Evolutionary conservation across 2,797 vertebrate species (phyloP).

Genomic region (Manis pentadactyla): DNA sequence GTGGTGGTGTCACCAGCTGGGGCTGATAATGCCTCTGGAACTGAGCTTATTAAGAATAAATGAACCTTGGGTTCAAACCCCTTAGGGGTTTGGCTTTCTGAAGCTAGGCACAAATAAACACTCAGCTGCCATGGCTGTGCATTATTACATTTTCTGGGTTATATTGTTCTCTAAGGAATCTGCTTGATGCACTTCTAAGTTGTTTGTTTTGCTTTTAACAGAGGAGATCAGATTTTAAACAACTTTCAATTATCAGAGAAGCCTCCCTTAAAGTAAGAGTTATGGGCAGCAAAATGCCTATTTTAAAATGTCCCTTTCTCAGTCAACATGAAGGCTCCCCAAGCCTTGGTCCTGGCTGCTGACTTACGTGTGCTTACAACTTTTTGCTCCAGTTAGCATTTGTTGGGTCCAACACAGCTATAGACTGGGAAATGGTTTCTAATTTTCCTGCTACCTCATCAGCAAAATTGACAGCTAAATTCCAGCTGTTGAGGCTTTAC

Average conservation of each 20-base stretch:
- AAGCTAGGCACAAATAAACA: slow-evolving; percentile 70
- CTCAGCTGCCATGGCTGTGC: slow-evolving; percentile 57
- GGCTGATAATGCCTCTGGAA: slow-evolving; percentile 54
- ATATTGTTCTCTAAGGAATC: slow-evolving; percentile 66
- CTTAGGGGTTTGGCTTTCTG: slow-evolving; percentile 65
- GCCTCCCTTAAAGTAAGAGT: slow-evolving; percentile 41
- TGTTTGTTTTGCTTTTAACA: slow-evolving; percentile 65
- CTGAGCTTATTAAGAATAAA: slow-evolving; percentile 77
- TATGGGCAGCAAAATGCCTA: background rate
- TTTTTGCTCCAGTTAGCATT: slow-evolving; percentile 60
- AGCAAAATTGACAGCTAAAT: slow-evolving; percentile 68
- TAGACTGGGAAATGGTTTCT: slow-evolving; percentile 48
- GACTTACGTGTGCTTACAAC: background rate
- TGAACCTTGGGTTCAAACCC: slow-evolving; percentile 69
- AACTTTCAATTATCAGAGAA: slow-evolving; percentile 51
- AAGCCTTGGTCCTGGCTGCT: slow-evolving; percentile 18
- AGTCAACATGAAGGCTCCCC: background rate
- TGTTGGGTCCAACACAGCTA: slow-evolving; percentile 35
- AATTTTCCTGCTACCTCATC: slow-evolving; percentile 63
- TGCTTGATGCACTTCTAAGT: slow-evolving; percentile 71
- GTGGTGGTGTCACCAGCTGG: slow-evolving; percentile 38
- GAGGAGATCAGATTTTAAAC: slow-evolving; percentile 67
- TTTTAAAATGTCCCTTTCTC: slow-evolving; percentile 29
- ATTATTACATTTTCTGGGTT: slow-evolving; percentile 71
- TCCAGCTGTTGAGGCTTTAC: slow-evolving; percentile 56